phyloP scores from a whole-genome alignment of 2,113 vertebrate genomes.

The Clinocottus analis region DNA sequence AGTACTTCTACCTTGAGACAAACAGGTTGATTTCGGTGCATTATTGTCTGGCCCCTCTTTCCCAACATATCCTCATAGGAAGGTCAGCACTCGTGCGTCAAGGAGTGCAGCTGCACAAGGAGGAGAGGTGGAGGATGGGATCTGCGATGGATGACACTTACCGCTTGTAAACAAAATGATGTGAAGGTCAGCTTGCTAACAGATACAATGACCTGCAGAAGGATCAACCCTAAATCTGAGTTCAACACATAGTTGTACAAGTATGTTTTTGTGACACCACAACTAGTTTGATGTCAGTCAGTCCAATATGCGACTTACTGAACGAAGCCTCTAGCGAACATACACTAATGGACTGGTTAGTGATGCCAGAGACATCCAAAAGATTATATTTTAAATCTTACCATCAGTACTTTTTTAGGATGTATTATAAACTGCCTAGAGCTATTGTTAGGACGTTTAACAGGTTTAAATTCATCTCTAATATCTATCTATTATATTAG shows the following conservation, averaged over 20 bases:
- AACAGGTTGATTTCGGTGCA: constrained; percentile 46
- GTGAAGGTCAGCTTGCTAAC: neutral
- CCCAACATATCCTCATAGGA: neutral
- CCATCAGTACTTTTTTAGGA: neutral
- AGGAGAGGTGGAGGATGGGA: neutral
- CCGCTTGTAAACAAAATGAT: neutral
- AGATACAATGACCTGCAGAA: neutral
- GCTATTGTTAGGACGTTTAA: no score
- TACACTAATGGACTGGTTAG: neutral
- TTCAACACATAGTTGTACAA: neutral
- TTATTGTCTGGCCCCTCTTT: constrained; percentile 11
- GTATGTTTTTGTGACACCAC: neutral
- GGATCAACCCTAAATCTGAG: neutral
- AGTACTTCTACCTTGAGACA: constrained; percentile 19
- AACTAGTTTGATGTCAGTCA: no score
- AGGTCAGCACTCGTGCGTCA: constrained; percentile 34
- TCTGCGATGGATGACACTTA: neutral
- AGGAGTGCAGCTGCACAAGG: constrained; percentile 7
- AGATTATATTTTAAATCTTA: neutral
- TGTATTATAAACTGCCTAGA: neutral
- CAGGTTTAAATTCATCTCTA: neutral
- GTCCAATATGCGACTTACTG: neutral
- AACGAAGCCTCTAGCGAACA: neutral
- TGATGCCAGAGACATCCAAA: neutral
- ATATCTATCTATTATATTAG: neutral